Evolutionary conservation across 2,888 invertebrate genomes (phyloP).

Genomic region (Orthonychiurus folsomi): DNA sequence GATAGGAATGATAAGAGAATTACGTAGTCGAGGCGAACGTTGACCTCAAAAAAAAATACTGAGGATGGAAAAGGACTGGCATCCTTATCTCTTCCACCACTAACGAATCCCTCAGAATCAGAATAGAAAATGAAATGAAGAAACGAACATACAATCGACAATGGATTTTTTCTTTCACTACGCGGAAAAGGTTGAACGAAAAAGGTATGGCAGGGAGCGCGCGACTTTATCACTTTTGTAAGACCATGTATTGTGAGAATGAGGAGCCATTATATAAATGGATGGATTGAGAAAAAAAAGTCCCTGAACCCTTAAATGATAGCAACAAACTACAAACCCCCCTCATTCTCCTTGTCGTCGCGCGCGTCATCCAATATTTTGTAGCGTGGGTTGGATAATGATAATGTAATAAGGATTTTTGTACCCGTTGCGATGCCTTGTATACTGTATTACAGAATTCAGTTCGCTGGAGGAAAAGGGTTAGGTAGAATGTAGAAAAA

Average conservation of each 20-base stretch:
- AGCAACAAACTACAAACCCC: too few species aligned
- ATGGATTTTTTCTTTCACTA: too few species aligned
- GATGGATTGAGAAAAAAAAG: not conserved
- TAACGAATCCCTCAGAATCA: too few species aligned
- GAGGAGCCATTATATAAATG: not conserved
- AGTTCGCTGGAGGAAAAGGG: not conserved
- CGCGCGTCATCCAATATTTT: not conserved
- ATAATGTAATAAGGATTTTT: not conserved
- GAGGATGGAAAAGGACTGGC: too few species aligned
- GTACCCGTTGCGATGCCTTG: not conserved
- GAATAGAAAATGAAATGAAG: not conserved
- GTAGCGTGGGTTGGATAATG: not conserved
- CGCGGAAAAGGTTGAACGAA: too few species aligned
- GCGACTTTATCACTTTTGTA: not conserved
- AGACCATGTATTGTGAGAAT: not conserved
- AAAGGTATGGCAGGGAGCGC: not conserved
- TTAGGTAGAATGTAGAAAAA: not conserved
- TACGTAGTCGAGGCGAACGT: too few species aligned
- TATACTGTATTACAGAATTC: too few species aligned
- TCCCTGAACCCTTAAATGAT: conserved; percentile 1
- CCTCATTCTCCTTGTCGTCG: not conserved
- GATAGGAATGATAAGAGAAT: too few species aligned
- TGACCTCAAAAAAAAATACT: too few species aligned
- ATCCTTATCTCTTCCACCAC: too few species aligned
- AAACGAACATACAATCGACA: not conserved